Conservation (phyloP, 2,888 invertebrate species). For the Lasioglossum morio region DNA sequence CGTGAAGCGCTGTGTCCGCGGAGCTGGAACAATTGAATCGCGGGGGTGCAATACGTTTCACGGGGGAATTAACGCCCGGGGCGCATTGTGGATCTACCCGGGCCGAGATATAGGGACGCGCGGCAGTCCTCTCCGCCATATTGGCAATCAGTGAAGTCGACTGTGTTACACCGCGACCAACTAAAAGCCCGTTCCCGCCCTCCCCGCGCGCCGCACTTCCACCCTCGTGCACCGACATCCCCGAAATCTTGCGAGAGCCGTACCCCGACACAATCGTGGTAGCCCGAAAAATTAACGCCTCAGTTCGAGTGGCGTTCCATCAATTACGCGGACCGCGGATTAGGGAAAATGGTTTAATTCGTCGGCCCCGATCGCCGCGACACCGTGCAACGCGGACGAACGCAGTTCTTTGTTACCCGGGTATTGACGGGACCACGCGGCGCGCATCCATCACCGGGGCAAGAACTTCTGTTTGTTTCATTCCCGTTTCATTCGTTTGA, state of each 20-base stretch:
- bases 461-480: constrained; percentile 20
- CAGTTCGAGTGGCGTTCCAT: constrained; percentile 49
- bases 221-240: constrained; percentile 18
- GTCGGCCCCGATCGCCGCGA: constrained; percentile 16
- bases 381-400: constrained; percentile 37
- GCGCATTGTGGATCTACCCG: constrained; percentile 77
- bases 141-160: constrained; percentile 81
- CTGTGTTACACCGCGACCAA: constrained; percentile 67
- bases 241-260: constrained; percentile 34
- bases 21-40: constrained; percentile 82
- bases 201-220: background rate
- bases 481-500: constrained; percentile 17
- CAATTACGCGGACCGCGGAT: constrained; percentile 46
- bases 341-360: constrained; percentile 58
- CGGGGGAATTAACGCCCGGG: constrained; percentile 83
- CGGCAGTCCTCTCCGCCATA: constrained; percentile 72
- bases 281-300: constrained; percentile 61
- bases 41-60: constrained; percentile 82
- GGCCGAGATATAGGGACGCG: constrained; percentile 55
- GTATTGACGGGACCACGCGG: background rate
- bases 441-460: constrained; percentile 24
- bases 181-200: constrained; percentile 30
- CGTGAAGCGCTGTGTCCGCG: constrained; percentile 48
- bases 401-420: constrained; percentile 37
- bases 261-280: constrained; percentile 26